Conservation (phyloP, 1,140 invertebrate species). For the Mercenaria mercenaria region DNA sequence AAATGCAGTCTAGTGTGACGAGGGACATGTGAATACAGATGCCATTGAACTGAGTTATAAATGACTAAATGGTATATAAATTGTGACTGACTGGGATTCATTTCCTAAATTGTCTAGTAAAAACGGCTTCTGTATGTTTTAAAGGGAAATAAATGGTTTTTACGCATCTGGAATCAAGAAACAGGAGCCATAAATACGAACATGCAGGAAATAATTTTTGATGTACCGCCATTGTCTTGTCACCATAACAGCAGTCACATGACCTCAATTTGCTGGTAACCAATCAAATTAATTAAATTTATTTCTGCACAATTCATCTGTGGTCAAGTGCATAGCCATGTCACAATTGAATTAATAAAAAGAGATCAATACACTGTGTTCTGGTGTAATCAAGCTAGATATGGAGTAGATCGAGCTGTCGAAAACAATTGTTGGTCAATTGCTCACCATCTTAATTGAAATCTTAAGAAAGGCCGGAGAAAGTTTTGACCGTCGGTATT, state of each 20-base stretch:
- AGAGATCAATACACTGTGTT: slow-evolving; percentile 24
- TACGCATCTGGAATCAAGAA: neutral
- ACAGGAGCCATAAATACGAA: neutral
- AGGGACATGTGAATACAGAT: too few species aligned
- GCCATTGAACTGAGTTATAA: too few species aligned
- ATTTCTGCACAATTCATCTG: slow-evolving; percentile 59
- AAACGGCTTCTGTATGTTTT: neutral
- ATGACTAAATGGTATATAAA: neutral
- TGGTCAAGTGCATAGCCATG: slow-evolving; percentile 56
- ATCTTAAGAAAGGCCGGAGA: neutral
- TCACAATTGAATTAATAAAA: slow-evolving; percentile 49
- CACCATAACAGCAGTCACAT: slow-evolving; percentile 17
- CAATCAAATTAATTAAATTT: slow-evolving; percentile 65
- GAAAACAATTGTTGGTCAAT: slow-evolving; percentile 25
- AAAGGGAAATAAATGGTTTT: neutral
- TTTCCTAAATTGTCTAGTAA: neutral
- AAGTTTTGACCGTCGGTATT: too few species aligned
- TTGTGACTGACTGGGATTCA: neutral
- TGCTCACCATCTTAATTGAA: slow-evolving; percentile 37
- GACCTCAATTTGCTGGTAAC: slow-evolving; percentile 46
- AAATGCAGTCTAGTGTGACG: too few species aligned
- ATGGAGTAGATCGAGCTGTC: neutral
- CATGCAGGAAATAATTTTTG: slow-evolving; percentile 11
- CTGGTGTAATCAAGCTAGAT: neutral
- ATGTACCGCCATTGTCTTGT: slow-evolving; percentile 58